phyloP scores from a whole-genome alignment of 1,140 invertebrate species.

The Frieseomelitta varia region DNA sequence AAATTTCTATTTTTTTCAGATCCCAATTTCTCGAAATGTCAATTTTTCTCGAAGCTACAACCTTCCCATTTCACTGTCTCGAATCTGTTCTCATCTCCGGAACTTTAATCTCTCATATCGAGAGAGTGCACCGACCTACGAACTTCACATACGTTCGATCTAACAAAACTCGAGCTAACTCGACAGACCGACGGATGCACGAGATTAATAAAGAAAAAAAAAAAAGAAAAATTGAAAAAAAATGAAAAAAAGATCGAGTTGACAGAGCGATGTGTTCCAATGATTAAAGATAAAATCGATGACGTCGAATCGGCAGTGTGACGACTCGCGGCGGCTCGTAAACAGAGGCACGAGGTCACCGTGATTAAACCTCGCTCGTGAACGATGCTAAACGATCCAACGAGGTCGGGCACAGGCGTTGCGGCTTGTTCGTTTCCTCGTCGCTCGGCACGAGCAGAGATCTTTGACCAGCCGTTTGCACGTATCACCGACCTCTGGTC shows the following conservation, averaged over 20 bases:
- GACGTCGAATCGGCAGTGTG: not conserved
- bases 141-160: no score
- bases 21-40: no score
- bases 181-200: not conserved
- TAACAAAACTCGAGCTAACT: no score
- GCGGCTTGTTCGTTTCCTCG: conserved; percentile 24
- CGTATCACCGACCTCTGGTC: conserved; percentile 32
- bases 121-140: no score
- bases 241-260: no score
- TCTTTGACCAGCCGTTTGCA: conserved; percentile 36
- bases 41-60: no score
- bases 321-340: conserved; percentile 3
- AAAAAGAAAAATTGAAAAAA: no score
- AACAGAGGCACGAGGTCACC: conserved; percentile 44
- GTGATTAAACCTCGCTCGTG: conserved; percentile 43
- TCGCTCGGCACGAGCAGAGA: conserved; percentile 9
- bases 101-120: no score
- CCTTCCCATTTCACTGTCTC: no score
- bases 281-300: conserved; percentile 8
- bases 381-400: conserved; percentile 46
- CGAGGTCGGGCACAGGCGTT: conserved; percentile 31
- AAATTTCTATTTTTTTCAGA: no score
- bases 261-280: not conserved
- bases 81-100: no score
- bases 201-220: not conserved